A percentile compares a stretch with the other conserved stretches of the same genome.
phyloP scores from a whole-genome alignment of 2,888 invertebrate genomes.

The Phania funesta region DNA sequence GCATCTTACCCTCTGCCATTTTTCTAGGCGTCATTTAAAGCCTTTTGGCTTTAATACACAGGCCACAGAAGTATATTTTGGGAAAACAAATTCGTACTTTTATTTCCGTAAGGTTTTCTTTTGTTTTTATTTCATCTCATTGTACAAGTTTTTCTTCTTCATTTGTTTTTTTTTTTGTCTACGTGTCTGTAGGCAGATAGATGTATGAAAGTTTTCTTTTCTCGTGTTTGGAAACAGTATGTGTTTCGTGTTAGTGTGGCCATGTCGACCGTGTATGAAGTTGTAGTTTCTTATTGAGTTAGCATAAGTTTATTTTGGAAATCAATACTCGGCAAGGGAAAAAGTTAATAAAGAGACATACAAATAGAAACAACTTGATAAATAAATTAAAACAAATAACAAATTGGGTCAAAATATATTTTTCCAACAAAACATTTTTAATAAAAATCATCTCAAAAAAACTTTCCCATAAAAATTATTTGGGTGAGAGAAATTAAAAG shows the following conservation, averaged over 20 bases:
- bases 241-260: neutral
- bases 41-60: conserved; percentile 14
- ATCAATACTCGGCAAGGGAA: conserved; percentile 24
- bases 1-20: neutral
- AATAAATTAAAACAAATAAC: too few species aligned
- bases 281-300: conserved; percentile 16
- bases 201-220: neutral
- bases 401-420: too few species aligned
- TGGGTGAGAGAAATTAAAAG: too few species aligned
- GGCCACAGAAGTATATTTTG: neutral
- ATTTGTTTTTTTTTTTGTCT: conserved; percentile 6
- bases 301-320: conserved; percentile 48
- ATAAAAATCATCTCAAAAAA: too few species aligned
- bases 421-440: too few species aligned
- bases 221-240: neutral
- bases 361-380: neutral
- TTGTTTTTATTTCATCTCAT: neutral
- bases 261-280: conserved; percentile 16
- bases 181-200: neutral
- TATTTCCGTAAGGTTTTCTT: conserved; percentile 2
- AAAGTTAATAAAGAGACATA: neutral
- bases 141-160: neutral
- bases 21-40: conserved; percentile 25
- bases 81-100: conserved; percentile 2
- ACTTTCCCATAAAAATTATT: too few species aligned